These are phyloP conservation scores for Branchellion lobata DNA, from an alignment of 2,888 invertebrate species.

Conservation along the genomic window DNA sequence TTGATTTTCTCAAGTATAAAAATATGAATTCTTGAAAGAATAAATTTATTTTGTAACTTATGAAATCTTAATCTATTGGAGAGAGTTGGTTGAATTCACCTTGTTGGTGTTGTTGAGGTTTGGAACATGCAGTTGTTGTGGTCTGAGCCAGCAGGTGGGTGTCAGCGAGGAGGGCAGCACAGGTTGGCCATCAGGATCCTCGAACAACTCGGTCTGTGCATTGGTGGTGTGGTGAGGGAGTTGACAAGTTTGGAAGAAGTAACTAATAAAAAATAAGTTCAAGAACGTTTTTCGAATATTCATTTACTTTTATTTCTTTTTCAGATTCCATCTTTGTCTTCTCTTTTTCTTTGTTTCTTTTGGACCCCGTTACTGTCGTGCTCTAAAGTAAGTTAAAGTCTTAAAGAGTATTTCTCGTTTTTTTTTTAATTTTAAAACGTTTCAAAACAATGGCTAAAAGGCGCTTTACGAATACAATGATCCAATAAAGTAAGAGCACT, in stretches of 20 bases:
- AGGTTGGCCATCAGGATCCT: slow-evolving; percentile 25
- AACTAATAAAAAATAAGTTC: too few species aligned
- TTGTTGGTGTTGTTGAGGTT: not conserved
- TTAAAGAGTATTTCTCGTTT: too few species aligned
- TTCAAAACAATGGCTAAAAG: too few species aligned
- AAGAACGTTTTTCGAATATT: not conserved
- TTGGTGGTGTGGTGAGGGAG: not conserved
- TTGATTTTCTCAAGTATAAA: too few species aligned
- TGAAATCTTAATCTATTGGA: too few species aligned
- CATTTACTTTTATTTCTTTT: not conserved
- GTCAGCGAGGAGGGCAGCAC: slow-evolving; percentile 7
- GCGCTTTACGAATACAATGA: too few species aligned
- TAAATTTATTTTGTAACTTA: too few species aligned
- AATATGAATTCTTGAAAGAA: too few species aligned
- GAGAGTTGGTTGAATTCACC: too few species aligned
- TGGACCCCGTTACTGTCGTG: not conserved
- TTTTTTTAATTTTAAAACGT: too few species aligned
- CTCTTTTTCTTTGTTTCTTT: slow-evolving; percentile 11
- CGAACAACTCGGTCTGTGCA: not conserved
- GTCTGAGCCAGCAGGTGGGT: slow-evolving; percentile 25
- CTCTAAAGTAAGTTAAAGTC: too few species aligned
- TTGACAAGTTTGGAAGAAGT: not conserved
- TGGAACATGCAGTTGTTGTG: slow-evolving; percentile 13
- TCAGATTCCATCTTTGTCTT: not conserved
- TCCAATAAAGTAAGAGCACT: too few species aligned